Evolutionary conservation across 2,888 invertebrate genomes (phyloP), one percentile per base, ranked within the genome.

Genomic region (Apoda limacodes): DNA sequence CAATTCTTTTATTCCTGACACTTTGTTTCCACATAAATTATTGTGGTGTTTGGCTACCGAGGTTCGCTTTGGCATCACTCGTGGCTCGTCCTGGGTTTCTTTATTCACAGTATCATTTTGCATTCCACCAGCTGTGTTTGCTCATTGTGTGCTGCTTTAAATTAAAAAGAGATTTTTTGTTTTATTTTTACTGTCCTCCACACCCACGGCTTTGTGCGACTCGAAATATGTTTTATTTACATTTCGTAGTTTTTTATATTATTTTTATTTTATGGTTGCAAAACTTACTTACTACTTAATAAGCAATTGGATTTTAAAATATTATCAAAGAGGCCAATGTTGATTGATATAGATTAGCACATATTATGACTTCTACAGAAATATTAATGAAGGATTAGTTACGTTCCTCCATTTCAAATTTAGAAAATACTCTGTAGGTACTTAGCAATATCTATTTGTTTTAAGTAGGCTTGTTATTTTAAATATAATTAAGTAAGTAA

Each of bases 131-230:
- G 65, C 71, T 74, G 71, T 69, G 72, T 74, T 76, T 70, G 74
- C 64, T 78, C 78, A 75, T 76, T 76, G 78, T 76, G 72, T 74
- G 66, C 59, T 58, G 60, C 47, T 64, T 76, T 68, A 68, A 74
- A 69, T 69, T 65, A 61, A 71, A 72, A 72, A 51, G 69, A 69
- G 62, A 52, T 57, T 55, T 65, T 56, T 52, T 55, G 64, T 70
- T 71, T 70, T 66, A 62, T 68, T 62, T 50, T 50, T 55, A 50
- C 55, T 59, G 69, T 74, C 67, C 60, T 58, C 56, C 52, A 71
- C 64, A 65, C 69, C 72, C 71, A 71, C 71, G 60, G 69, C 63
- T 78, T 76, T 76, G 76, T 76, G 75, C 75, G 76, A 76, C 70
- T n/a, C n/a, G n/a, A n/a, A n/a, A n/a, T n/a, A n/a, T n/a, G n/a